These are phyloP conservation scores for Branchinecta sandiegonensis DNA, from an alignment of 2,888 invertebrate genomes.

Conservation along the genomic window DNA sequence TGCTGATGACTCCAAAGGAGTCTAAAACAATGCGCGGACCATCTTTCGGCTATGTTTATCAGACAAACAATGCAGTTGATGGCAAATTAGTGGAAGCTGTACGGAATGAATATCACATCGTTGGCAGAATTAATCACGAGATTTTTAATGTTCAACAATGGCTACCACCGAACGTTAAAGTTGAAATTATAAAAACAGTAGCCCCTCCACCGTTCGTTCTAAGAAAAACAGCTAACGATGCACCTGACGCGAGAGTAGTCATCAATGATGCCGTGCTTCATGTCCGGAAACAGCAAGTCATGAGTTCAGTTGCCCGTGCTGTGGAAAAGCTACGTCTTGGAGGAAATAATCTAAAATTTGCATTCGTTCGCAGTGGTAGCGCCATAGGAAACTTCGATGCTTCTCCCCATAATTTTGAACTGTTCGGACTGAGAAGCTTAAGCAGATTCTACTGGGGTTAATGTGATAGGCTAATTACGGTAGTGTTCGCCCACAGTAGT, in stretches of 20 bases:
- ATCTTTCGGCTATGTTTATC: background rate
- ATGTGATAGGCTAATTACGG: no score
- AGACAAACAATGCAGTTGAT: background rate
- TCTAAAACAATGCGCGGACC: background rate
- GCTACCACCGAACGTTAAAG: slow-evolving; percentile 11
- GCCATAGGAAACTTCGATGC: no score
- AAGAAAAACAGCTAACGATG: background rate
- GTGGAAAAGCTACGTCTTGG: background rate
- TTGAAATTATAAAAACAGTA: background rate
- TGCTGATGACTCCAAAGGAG: background rate
- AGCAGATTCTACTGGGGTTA: no score
- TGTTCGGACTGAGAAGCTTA: no score
- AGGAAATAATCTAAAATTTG: background rate
- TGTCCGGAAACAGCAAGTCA: background rate
- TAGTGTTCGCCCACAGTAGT: no score
- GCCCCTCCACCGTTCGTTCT: background rate
- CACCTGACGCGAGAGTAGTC: background rate
- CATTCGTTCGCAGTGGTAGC: no score
- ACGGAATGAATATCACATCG: background rate
- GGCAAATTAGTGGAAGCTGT: background rate
- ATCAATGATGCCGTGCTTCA: background rate
- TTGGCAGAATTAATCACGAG: background rate
- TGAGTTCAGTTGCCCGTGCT: background rate
- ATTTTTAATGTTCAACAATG: background rate
- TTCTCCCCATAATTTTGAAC: no score